Percentiles rank a stretch among this genome's conserved stretches.
Evolutionary conservation across 2,888 invertebrate species (phyloP).

Genomic region (Drosophila hawaiiensis): DNA sequence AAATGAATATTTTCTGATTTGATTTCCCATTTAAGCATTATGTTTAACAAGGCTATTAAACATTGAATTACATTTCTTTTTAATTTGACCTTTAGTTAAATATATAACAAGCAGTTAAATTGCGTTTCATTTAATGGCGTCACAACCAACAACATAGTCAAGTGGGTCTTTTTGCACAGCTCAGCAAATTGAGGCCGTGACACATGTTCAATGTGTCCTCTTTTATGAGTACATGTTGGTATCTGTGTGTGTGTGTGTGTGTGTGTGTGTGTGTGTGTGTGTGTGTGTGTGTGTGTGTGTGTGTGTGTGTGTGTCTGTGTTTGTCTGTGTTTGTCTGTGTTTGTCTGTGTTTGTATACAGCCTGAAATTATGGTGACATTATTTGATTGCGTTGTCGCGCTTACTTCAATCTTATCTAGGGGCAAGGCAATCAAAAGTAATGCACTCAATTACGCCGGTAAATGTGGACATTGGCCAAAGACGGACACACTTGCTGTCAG

Average conservation of each 20-base stretch:
- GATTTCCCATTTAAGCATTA: background rate
- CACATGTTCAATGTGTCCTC: constrained; percentile 10
- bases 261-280: background rate
- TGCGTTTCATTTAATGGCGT: background rate
- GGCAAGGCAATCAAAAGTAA: constrained; percentile 68
- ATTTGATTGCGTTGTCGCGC: constrained; percentile 61
- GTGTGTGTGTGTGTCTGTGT: background rate
- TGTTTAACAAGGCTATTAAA: too few species aligned
- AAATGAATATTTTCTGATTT: background rate
- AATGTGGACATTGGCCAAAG: constrained; percentile 41
- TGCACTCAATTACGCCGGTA: constrained; percentile 75
- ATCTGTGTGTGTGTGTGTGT: background rate
- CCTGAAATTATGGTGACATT: constrained; percentile 55
- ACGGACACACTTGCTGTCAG: background rate
- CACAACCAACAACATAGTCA: constrained; percentile 2
- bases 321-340: background rate
- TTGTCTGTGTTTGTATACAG: constrained; percentile 20
- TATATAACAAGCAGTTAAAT: background rate
- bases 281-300: constrained; percentile 8
- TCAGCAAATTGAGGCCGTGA: constrained; percentile 10
- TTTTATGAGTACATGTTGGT: background rate
- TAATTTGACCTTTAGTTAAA: background rate
- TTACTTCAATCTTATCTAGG: constrained; percentile 45
- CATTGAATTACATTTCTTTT: background rate
- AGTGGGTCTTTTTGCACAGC: background rate